These are phyloP conservation scores for Vollenhovia emeryi DNA, from an alignment of 1,140 invertebrate genomes.

Conservation along the genomic window DNA sequence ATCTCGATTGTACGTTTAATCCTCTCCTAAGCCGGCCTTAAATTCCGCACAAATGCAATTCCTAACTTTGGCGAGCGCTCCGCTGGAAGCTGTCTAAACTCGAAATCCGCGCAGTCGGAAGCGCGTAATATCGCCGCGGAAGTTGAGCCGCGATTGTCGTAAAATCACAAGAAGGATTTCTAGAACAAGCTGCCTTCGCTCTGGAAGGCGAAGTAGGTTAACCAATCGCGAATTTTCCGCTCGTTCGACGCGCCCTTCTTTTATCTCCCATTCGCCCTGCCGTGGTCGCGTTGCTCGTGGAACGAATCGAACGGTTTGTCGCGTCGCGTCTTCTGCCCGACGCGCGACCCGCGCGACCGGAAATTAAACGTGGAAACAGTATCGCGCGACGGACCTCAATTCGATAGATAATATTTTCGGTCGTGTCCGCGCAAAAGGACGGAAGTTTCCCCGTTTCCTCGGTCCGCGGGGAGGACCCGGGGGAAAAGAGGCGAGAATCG, in stretches of 20 bases:
- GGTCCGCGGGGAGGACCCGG: neutral
- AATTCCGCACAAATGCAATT: constrained; percentile 27
- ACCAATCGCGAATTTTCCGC: constrained; percentile 55
- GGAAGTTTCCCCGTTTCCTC: neutral
- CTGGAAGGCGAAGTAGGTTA: constrained; percentile 40
- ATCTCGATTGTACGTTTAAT: neutral
- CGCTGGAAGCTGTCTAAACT: constrained; percentile 27
- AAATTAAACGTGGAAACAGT: constrained; percentile 51
- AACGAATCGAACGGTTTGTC: constrained; percentile 18
- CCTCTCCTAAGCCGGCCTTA: neutral
- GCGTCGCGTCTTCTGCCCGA: neutral
- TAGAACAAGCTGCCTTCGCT: constrained; percentile 23
- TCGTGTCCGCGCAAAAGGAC: neutral
- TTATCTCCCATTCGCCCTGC: neutral
- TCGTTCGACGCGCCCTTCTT: constrained; percentile 40
- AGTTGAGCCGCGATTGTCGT: constrained; percentile 34
- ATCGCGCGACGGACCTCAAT: neutral
- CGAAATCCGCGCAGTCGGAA: constrained; percentile 24
- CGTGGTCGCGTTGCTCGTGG: neutral
- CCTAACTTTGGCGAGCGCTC: neutral
- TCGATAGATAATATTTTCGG: constrained; percentile 33
- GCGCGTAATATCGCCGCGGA: constrained; percentile 33
- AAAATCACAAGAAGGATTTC: constrained; percentile 43
- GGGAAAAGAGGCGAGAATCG: neutral
- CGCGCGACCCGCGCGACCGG: constrained; percentile 16